Conservation (phyloP, 2,888 invertebrate genomes). For the Acanthosoma haemorrhoidale region DNA sequence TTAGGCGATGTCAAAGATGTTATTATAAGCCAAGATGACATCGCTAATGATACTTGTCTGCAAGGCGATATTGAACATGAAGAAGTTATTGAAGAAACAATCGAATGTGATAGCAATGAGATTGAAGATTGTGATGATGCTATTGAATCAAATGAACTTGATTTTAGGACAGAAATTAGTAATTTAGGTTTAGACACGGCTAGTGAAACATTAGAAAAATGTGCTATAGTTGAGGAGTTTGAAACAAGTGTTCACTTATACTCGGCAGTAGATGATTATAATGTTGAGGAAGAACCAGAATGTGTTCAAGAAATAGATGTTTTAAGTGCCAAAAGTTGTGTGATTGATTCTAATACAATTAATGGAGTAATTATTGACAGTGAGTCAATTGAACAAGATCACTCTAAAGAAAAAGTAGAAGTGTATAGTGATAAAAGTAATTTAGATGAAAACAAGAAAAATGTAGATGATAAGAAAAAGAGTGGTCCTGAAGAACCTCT, state of each 20-base stretch:
- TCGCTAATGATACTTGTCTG: conserved; percentile 25
- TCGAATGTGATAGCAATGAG: conserved; percentile 14
- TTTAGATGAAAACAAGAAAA: neutral
- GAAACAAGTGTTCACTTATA: neutral
- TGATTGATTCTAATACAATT: neutral
- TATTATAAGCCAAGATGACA: conserved; percentile 30
- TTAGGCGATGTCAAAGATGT: conserved; percentile 34
- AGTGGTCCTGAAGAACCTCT: conserved; percentile 1
- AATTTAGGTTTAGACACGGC: neutral
- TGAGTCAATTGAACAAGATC: neutral
- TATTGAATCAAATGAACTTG: neutral
- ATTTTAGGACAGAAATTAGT: conserved; percentile 1
- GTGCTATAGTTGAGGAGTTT: neutral
- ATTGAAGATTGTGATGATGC: neutral
- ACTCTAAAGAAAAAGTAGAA: neutral
- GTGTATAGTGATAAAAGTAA: neutral
- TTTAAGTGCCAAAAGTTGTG: neutral
- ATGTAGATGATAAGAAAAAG: conserved; percentile 13
- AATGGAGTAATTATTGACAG: neutral
- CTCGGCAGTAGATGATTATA: neutral
- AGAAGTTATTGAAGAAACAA: conserved; percentile 34
- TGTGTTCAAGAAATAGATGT: neutral
- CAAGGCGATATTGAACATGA: conserved; percentile 24
- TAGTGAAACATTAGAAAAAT: neutral
- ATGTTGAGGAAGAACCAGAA: neutral